These are phyloP conservation scores for Scaptomyza hsui DNA, from an alignment of 1,140 invertebrate species.

Conservation along the genomic window DNA sequence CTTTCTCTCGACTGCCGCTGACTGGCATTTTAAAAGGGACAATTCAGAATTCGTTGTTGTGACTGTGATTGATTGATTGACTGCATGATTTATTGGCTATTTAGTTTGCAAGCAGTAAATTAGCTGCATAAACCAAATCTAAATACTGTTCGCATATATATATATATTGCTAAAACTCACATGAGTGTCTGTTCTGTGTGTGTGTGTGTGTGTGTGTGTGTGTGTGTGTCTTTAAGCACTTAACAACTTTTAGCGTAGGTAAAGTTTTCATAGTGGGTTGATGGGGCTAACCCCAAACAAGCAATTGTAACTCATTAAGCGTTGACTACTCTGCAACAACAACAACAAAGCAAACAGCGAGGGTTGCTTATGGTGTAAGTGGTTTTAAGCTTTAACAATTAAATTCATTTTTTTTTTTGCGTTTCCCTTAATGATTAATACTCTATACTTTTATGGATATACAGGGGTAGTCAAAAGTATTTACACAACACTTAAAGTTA, in stretches of 20 bases:
- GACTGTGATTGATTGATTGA: slow-evolving; percentile 63
- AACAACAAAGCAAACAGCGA: slow-evolving; percentile 32
- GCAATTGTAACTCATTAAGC: slow-evolving; percentile 78
- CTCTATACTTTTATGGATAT: too few species aligned
- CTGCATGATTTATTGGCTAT: slow-evolving; percentile 79
- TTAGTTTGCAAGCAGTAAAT: slow-evolving; percentile 68
- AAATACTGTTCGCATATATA: slow-evolving; percentile 50
- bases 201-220: slow-evolving; percentile 1
- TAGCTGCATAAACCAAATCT: slow-evolving; percentile 71
- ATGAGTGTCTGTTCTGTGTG: not conserved
- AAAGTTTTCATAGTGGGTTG: slow-evolving; percentile 52
- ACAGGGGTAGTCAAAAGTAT: too few species aligned
- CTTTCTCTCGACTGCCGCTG: not conserved
- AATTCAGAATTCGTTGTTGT: slow-evolving; percentile 16
- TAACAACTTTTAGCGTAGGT: slow-evolving; percentile 68
- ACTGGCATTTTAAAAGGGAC: slow-evolving; percentile 48
- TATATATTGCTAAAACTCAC: slow-evolving; percentile 36
- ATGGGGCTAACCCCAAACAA: slow-evolving; percentile 58
- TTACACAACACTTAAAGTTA: too few species aligned
- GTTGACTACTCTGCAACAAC: slow-evolving; percentile 66
- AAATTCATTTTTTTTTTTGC: too few species aligned
- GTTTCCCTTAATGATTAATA: too few species aligned
- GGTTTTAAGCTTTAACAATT: not conserved
- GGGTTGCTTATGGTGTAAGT: slow-evolving; percentile 1
- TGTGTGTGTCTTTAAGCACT: slow-evolving; percentile 64